These are phyloP conservation scores for Myanophis thanlyinensis DNA, from an alignment of 2,113 vertebrate species.

Conservation along the genomic window DNA sequence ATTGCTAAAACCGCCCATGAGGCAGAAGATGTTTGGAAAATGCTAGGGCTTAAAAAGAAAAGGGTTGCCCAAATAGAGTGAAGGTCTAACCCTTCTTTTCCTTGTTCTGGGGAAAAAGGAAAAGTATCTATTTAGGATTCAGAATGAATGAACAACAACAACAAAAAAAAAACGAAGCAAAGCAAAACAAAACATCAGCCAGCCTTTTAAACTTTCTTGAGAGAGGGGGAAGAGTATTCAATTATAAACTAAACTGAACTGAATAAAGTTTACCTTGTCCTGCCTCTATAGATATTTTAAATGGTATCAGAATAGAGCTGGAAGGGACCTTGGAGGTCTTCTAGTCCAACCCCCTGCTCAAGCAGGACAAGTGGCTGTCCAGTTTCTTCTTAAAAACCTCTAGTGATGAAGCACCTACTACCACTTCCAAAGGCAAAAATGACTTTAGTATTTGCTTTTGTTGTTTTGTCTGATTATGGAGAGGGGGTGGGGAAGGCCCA, in stretches of 20 bases:
- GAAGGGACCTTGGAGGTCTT: neutral
- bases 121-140: neutral
- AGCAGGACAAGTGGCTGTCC: neutral
- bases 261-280: neutral
- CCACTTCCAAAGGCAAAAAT: neutral
- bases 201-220: neutral
- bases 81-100: neutral
- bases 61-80: neutral
- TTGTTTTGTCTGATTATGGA: neutral
- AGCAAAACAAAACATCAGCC: neutral
- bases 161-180: neutral
- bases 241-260: neutral
- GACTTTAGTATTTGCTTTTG: neutral
- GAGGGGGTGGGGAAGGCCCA: neutral
- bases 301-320: neutral
- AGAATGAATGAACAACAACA: neutral
- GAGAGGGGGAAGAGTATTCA: neutral
- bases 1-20: neutral
- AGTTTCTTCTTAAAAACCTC: neutral
- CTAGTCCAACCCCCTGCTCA: neutral
- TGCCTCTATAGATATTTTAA: neutral
- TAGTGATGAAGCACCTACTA: neutral
- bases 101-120: neutral
- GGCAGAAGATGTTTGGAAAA: neutral
- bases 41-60: neutral